Evolutionary conservation across 2,113 vertebrate genomes (phyloP).

Genomic region (Microtus montanus): DNA sequence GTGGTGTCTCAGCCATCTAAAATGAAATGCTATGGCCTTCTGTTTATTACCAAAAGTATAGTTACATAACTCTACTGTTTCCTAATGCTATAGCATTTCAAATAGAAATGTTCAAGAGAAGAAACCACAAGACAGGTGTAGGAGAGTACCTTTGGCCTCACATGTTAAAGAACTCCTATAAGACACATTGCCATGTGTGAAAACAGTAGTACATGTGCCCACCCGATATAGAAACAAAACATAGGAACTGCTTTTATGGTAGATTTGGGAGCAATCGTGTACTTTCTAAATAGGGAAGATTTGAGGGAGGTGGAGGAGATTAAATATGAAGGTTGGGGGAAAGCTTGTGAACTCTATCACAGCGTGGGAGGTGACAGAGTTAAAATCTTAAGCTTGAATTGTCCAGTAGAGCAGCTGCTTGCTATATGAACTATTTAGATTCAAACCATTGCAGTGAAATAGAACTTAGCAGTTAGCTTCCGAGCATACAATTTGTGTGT

Average conservation of each 20-base stretch:
- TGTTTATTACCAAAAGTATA: neutral
- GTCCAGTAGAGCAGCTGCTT: neutral
- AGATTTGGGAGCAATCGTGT: neutral
- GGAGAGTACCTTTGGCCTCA: neutral
- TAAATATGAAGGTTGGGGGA: neutral
- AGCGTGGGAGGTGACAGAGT: neutral
- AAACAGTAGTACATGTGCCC: neutral
- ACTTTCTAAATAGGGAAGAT: neutral
- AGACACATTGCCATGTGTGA: neutral
- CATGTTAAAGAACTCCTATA: constrained; percentile 1
- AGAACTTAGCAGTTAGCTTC: neutral
- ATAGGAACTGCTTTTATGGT: fast-evolving
- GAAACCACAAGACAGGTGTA: neutral
- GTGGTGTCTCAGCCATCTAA: neutral
- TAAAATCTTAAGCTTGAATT: neutral
- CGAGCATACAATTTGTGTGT: too few relatives aligned
- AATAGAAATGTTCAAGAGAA: neutral
- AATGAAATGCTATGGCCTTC: neutral
- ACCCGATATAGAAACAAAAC: neutral
- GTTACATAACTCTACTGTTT: neutral
- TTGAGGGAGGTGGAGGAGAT: neutral
- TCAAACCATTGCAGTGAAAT: neutral
- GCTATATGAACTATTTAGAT: neutral
- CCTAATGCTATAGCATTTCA: neutral
- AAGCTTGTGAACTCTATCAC: neutral